Evolutionary conservation across 2,888 invertebrate genomes (phyloP).

Genomic region (Oscheius myriophilus): DNA sequence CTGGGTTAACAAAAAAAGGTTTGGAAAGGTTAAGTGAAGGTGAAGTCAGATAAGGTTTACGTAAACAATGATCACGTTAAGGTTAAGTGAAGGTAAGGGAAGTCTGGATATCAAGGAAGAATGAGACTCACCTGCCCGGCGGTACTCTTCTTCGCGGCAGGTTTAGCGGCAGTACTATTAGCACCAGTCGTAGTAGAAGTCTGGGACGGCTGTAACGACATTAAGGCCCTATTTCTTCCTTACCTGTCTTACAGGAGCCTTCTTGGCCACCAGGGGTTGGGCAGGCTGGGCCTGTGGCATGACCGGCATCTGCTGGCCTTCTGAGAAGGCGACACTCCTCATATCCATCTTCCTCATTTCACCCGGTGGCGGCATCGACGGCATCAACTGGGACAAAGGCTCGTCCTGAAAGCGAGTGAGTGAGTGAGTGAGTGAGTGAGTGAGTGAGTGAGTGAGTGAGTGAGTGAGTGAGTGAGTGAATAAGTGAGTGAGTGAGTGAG

Average conservation of each 20-base stretch:
- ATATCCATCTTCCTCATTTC: slow-evolving; percentile 34
- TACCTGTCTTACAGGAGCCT: slow-evolving; percentile 42
- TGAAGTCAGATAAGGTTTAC: too few species aligned
- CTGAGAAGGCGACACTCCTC: slow-evolving; percentile 57
- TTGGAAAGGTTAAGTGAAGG: too few species aligned
- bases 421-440: too few species aligned
- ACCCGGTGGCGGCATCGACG: slow-evolving; percentile 43
- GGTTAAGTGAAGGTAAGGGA: too few species aligned
- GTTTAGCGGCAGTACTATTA: slow-evolving; percentile 31
- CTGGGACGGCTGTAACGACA: slow-evolving; percentile 36
- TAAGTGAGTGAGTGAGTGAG: too few species aligned
- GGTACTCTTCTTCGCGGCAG: slow-evolving; percentile 50
- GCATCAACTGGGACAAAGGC: slow-evolving; percentile 43
- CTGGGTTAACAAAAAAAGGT: too few species aligned
- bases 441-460: too few species aligned
- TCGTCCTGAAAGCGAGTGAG: slow-evolving; percentile 33
- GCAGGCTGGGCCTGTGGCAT: slow-evolving; percentile 14
- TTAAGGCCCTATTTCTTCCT: not conserved
- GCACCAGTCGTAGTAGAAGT: slow-evolving; percentile 34
- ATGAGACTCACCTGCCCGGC: slow-evolving; percentile 38
- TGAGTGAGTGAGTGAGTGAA: too few species aligned
- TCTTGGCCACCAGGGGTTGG: slow-evolving; percentile 20
- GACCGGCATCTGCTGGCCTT: slow-evolving; percentile 27
- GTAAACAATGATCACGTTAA: too few species aligned
- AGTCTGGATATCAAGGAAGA: too few species aligned